phyloP scores from a whole-genome alignment of 2,888 invertebrate species.

The Cheilosia scutellata region DNA sequence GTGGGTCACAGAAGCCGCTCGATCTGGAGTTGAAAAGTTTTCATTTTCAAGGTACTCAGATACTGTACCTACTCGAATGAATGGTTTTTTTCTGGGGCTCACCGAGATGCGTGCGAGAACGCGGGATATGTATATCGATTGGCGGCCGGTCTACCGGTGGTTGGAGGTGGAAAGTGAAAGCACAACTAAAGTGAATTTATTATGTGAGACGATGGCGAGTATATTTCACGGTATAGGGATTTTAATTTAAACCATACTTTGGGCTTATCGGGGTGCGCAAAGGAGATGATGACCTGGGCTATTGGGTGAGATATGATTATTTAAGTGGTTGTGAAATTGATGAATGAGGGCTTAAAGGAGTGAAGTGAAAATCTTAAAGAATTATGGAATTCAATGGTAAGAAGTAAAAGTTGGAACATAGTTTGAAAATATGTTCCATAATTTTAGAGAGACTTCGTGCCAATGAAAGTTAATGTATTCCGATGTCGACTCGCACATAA shows the following conservation, averaged over 20 bases:
- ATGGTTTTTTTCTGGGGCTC: slow-evolving; percentile 36
- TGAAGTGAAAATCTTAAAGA: slow-evolving; percentile 27
- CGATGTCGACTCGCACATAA: no score
- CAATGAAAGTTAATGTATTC: background rate
- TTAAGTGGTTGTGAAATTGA: slow-evolving; percentile 53
- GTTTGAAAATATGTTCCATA: background rate
- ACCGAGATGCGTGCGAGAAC: slow-evolving; percentile 30
- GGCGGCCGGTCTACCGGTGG: background rate
- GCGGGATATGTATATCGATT: slow-evolving; percentile 34
- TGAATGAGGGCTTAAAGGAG: slow-evolving; percentile 26
- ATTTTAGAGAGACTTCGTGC: background rate
- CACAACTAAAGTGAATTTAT: slow-evolving; percentile 60
- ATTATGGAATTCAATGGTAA: background rate
- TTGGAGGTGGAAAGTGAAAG: slow-evolving; percentile 65
- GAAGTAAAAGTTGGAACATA: background rate
- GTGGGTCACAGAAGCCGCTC: slow-evolving; percentile 66
- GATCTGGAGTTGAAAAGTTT: slow-evolving; percentile 62
- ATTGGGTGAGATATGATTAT: slow-evolving; percentile 9
- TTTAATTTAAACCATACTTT: slow-evolving; percentile 4
- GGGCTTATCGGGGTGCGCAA: slow-evolving; percentile 29
- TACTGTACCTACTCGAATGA: background rate
- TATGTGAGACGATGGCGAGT: slow-evolving; percentile 46
- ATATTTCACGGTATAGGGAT: slow-evolving; percentile 61
- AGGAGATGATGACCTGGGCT: slow-evolving; percentile 36
- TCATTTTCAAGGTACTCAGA: slow-evolving; percentile 47